These are phyloP conservation scores for Cydia fagiglandana DNA, from an alignment of 1,140 invertebrate species.

Conservation along the genomic window DNA sequence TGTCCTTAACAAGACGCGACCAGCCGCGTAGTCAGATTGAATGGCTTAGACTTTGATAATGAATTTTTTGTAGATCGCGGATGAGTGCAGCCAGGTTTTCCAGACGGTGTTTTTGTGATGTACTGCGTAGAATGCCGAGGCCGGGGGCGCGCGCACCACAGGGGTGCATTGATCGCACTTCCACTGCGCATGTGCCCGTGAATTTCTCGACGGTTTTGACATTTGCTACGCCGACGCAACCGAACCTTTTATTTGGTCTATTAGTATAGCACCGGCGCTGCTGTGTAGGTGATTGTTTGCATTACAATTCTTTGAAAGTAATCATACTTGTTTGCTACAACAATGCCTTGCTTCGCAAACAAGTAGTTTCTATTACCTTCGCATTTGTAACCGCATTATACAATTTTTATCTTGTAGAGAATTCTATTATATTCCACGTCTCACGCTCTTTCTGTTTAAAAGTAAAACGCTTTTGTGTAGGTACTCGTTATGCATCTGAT, in stretches of 20 bases:
- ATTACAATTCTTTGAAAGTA: conserved; percentile 12
- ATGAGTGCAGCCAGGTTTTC: conserved; percentile 52
- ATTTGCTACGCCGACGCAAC: conserved; percentile 49
- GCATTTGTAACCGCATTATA: conserved; percentile 1
- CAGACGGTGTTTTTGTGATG: conserved; percentile 66
- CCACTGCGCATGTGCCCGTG: conserved; percentile 66
- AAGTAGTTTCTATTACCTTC: conserved; percentile 28
- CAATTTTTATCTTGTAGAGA: conserved; percentile 4
- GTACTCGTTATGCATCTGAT: conserved; percentile 16
- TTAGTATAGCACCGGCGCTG: conserved; percentile 14
- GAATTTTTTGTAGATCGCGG: conserved; percentile 57
- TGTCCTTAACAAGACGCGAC: conserved; percentile 53
- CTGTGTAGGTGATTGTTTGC: conserved; percentile 12
- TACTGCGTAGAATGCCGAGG: conserved; percentile 71
- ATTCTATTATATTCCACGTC: conserved; percentile 11
- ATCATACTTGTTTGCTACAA: not conserved
- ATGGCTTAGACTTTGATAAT: conserved; percentile 48
- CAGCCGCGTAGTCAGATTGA: conserved; percentile 36
- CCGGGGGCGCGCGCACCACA: conserved; percentile 68
- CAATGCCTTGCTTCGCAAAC: not conserved
- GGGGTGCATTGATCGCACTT: conserved; percentile 71
- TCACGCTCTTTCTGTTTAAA: conserved; percentile 21
- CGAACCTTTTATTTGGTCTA: conserved; percentile 44
- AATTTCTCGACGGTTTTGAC: conserved; percentile 69
- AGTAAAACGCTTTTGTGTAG: conserved; percentile 12